Evolutionary conservation across 2,888 invertebrate genomes (phyloP).

Genomic region (Oeneis ivallda): DNA sequence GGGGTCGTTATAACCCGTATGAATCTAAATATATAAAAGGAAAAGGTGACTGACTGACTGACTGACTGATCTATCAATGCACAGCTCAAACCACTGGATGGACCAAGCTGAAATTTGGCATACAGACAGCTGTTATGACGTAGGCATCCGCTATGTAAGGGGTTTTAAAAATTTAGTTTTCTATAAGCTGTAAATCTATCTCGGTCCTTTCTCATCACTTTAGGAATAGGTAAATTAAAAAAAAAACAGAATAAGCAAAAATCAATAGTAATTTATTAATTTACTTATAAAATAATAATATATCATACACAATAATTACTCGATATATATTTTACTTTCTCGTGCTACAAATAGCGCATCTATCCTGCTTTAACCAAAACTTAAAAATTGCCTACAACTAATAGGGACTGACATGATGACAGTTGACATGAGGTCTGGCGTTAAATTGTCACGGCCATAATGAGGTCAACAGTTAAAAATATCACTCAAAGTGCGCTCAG

Average conservation of each 20-base stretch:
- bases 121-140: too few relatives aligned
- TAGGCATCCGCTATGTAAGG: too few relatives aligned
- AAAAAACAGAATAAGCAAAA: constrained; percentile 35
- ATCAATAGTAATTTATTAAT: constrained; percentile 39
- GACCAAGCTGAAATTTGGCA: too few relatives aligned
- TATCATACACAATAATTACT: constrained; percentile 34
- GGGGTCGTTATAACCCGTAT: too few relatives aligned
- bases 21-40: too few relatives aligned
- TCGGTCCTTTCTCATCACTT: too few relatives aligned
- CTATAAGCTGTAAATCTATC: too few relatives aligned
- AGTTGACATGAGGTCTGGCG: constrained; percentile 6
- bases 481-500: not conserved
- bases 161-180: too few relatives aligned
- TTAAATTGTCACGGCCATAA: not conserved
- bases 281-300: constrained; percentile 39
- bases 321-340: constrained; percentile 20
- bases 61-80: too few relatives aligned
- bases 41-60: too few relatives aligned
- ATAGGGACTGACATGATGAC: constrained; percentile 18
- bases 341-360: constrained; percentile 16
- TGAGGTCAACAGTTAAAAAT: not conserved
- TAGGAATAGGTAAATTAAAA: not conserved
- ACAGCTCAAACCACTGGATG: too few relatives aligned
- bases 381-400: constrained; percentile 22
- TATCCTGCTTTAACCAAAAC: constrained; percentile 11